Conservation (phyloP, 2,797 vertebrate genomes). For the Notamacropus eugenii region DNA sequence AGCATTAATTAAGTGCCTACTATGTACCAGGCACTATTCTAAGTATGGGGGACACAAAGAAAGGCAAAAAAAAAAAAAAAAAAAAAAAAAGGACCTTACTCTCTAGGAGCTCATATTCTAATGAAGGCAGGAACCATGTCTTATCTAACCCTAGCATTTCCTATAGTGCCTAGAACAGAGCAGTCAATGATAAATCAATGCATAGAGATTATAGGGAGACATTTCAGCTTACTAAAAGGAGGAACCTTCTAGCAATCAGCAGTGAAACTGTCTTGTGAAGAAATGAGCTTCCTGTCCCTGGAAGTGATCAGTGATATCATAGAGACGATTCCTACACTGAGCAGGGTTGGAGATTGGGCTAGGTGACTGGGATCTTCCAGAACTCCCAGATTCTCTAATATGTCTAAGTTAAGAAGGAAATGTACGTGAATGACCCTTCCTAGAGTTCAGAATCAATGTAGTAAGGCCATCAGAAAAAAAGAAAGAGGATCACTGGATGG, state of each 20-base stretch:
- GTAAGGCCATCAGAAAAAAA: background rate
- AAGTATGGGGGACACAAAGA: background rate
- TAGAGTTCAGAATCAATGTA: background rate
- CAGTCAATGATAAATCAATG: background rate
- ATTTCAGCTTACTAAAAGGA: background rate
- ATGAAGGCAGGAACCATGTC: background rate
- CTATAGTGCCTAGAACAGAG: background rate
- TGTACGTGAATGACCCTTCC: background rate
- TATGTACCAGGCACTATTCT: background rate
- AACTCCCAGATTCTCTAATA: background rate
- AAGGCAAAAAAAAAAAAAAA: background rate
- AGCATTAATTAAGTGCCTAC: background rate
- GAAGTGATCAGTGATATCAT: background rate
- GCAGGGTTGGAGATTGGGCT: background rate
- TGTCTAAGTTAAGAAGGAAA: background rate
- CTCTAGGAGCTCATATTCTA: background rate
- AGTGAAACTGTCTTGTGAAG: background rate
- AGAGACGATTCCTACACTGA: background rate
- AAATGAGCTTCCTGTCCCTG: background rate
- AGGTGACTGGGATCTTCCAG: background rate
- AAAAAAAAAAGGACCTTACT: background rate
- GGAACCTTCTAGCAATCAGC: background rate
- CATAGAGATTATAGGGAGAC: background rate
- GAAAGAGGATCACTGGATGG: background rate
- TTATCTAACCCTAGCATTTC: background rate